A percentile compares a stretch with the other conserved stretches of the same genome.
Evolutionary conservation across 2,888 invertebrate species (phyloP).

Genomic region (Coecobrya sp.): DNA sequence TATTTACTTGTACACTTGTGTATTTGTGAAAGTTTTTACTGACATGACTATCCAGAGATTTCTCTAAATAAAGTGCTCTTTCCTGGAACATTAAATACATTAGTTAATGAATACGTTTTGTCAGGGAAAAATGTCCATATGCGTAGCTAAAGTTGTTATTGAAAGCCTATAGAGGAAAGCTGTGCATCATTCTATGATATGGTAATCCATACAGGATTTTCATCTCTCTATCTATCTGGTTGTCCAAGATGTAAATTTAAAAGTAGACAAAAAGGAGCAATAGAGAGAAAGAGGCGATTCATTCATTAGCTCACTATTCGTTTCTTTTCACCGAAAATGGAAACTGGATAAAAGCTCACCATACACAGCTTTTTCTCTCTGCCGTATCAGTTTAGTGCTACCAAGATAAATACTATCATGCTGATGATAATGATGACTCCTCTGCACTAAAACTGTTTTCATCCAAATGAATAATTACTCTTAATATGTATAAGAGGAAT

Average conservation of each 20-base stretch:
- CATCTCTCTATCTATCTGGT: neutral
- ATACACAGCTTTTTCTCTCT: constrained; percentile 14
- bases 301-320: constrained; percentile 58
- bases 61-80: neutral
- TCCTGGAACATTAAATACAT: constrained; percentile 2
- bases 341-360: constrained; percentile 68
- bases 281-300: constrained; percentile 12
- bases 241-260: neutral
- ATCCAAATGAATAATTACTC: constrained; percentile 78
- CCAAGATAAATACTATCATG: constrained; percentile 58
- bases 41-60: neutral
- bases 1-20: neutral
- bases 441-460: constrained; percentile 48
- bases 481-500: constrained; percentile 70
- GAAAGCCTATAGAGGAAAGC: neutral
- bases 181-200: neutral
- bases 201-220: constrained; percentile 5
- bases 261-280: neutral
- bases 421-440: constrained; percentile 51
- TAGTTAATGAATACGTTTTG: neutral
- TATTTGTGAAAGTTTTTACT: neutral
- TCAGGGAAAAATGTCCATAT: neutral
- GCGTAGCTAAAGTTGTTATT: neutral
- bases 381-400: constrained; percentile 49
- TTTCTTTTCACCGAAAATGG: constrained; percentile 59